A percentile compares a stretch with the other conserved stretches of the same genome.
phyloP scores from a whole-genome alignment of 2,113 vertebrate species.

The Gnathonemus echidnorhynchus region DNA sequence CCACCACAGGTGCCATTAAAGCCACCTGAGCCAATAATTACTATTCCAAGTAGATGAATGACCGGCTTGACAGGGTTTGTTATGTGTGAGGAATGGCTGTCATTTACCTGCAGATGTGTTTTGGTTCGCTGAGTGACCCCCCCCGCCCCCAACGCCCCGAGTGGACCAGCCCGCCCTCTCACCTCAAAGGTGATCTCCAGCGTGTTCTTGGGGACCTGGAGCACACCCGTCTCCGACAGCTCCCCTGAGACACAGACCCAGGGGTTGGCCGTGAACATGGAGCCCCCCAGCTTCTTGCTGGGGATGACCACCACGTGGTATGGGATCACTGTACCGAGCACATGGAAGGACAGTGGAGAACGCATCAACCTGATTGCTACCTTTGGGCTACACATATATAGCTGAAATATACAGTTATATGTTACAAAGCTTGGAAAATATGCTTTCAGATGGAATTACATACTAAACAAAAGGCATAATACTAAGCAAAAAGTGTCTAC shows the following conservation, averaged over 20 bases:
- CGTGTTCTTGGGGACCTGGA: slow-evolving; percentile 88
- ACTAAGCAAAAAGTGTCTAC: neutral
- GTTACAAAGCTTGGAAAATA: neutral
- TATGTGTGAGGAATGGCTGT: neutral
- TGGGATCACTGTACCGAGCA: slow-evolving; percentile 78
- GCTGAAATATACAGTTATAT: neutral
- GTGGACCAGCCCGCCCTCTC: slow-evolving; percentile 31
- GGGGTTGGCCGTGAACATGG: slow-evolving; percentile 97
- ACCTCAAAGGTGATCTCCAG: slow-evolving; percentile 98
- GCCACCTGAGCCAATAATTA: neutral
- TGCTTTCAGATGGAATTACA: neutral
- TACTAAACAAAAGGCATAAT: neutral
- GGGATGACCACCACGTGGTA: slow-evolving; percentile 91
- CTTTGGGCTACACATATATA: neutral
- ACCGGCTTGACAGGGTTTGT: neutral
- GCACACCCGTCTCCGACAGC: slow-evolving; percentile 85
- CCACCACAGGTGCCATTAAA: neutral
- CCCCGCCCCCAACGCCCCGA: neutral
- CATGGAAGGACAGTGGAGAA: neutral
- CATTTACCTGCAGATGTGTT: neutral
- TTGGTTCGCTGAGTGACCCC: neutral
- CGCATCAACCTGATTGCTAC: neutral
- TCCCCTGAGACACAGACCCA: slow-evolving; percentile 98
- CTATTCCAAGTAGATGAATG: neutral
- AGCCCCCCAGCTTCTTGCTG: slow-evolving; percentile 96